Base-by-base conservation (phyloP, 2,797 vertebrate genomes). In the Syngnathus rostellatus region DNA sequence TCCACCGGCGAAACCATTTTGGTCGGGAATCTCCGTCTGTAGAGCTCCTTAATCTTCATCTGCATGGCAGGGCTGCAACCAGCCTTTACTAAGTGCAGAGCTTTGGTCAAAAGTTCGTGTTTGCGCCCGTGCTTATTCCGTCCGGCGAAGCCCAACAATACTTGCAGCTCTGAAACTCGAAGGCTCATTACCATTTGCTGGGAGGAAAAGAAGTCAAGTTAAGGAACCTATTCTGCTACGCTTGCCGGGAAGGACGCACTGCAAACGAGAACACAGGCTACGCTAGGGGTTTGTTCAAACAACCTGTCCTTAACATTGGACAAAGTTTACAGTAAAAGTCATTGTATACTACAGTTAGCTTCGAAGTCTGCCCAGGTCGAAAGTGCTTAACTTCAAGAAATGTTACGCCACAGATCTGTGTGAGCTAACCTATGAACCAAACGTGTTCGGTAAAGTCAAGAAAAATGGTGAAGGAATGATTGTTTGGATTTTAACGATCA, bases 101-200 rank as follows among this genome's bases (percentile, higher is more conserved):
- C 94, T 93, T 99, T 99, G 78, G 97, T 99, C 83, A 99, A 93
- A 78, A 99, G 97, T 96, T 99, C 97, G 86, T 99, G 97, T 92
- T 99, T 99, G 77, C 97, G 94, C 46, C 97, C 97, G 89, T 99
- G 97, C 85, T 99, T 99, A 91, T 99, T 99, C 73, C 97, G 93
- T 70, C 97, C 97, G 16, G 97, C 97, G 87, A 99, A 99, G 74
- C 97, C 96, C 91, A 99, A 90, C 80, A 99, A 94, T 81, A 99
- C 97, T 89, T 99, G 97, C 80, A 99, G 94, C 88, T 99, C 97
- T 83, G 97, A 99, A 81, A 99, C 97, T 90, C 97, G 91, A 89
- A 99, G 95, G 94, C 97, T 99, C 96, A 99, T 99, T 88, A 99
- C 95, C 97, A 99, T 99, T 98, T 99, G 97, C 97, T 99, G 91